Evolutionary conservation across 1,140 invertebrate species (phyloP).

Genomic region (Eriosoma lanigerum): DNA sequence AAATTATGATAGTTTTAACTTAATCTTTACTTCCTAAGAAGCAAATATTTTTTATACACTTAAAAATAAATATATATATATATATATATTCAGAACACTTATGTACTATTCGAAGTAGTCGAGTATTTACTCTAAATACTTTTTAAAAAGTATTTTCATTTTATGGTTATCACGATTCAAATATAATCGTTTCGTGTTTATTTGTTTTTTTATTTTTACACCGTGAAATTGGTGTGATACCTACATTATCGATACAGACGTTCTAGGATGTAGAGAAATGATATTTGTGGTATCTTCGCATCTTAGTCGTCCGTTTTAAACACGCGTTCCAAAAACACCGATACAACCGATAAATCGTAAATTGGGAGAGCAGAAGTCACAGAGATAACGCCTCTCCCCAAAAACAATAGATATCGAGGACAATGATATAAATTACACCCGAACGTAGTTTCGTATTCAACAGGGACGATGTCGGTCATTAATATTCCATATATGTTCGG

Average conservation of each 20-base stretch:
- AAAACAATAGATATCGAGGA: slow-evolving; percentile 13
- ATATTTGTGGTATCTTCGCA: background rate
- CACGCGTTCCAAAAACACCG: slow-evolving; percentile 23
- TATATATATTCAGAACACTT: too few relatives aligned
- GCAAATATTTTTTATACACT: too few relatives aligned
- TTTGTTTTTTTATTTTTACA: too few relatives aligned
- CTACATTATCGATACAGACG: background rate
- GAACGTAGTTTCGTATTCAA: slow-evolving; percentile 44
- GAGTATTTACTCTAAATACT: too few relatives aligned
- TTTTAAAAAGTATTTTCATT: too few relatives aligned
- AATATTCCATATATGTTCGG: slow-evolving; percentile 45
- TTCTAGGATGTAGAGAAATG: background rate
- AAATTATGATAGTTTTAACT: too few relatives aligned
- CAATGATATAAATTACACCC: slow-evolving; percentile 31
- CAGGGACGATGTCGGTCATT: slow-evolving; percentile 37
- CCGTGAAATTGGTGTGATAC: background rate
- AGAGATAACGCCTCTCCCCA: slow-evolving; percentile 22
- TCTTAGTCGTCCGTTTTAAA: slow-evolving; percentile 7
- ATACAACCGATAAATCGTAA: slow-evolving; percentile 25
- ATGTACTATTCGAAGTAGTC: too few relatives aligned
- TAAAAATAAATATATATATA: too few relatives aligned
- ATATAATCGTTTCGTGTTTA: too few relatives aligned
- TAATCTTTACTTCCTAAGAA: too few relatives aligned
- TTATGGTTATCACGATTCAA: too few relatives aligned
- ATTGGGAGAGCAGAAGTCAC: slow-evolving; percentile 7